Conservation (phyloP, 2,113 vertebrate genomes). For the Coracopsis vasa region DNA sequence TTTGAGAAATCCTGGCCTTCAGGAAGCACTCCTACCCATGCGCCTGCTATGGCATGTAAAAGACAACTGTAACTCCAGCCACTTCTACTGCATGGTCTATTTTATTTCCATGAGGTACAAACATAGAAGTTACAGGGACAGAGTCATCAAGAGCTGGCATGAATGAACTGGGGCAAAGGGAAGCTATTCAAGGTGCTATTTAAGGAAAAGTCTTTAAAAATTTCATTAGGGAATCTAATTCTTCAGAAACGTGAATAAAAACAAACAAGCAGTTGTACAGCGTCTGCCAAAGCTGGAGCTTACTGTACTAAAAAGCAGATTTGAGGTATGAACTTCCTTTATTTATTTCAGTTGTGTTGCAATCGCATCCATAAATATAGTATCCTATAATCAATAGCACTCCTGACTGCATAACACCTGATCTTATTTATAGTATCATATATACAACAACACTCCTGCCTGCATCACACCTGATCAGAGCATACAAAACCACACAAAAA, state of each 20-base stretch:
- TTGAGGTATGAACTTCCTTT: neutral
- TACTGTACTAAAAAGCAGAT: neutral
- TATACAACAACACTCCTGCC: neutral
- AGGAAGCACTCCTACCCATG: neutral
- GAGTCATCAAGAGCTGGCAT: neutral
- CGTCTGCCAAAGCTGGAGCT: neutral
- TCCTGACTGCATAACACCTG: neutral
- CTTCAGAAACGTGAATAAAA: neutral
- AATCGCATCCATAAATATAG: neutral
- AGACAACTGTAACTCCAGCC: neutral
- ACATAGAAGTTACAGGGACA: neutral
- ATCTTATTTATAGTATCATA: neutral
- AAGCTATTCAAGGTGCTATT: neutral
- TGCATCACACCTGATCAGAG: neutral
- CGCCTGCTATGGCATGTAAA: neutral
- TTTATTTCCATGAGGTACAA: neutral
- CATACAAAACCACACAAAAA: neutral
- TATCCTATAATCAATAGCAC: neutral
- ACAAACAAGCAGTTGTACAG: neutral
- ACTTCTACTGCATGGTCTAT: too few relatives aligned
- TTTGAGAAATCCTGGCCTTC: neutral
- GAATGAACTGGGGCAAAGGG: neutral
- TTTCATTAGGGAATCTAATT: neutral
- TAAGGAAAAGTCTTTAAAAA: neutral
- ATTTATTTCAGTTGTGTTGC: neutral